These are phyloP conservation scores for Sarcophaga carnaria DNA, from an alignment of 2,888 invertebrate species.

Conservation along the genomic window DNA sequence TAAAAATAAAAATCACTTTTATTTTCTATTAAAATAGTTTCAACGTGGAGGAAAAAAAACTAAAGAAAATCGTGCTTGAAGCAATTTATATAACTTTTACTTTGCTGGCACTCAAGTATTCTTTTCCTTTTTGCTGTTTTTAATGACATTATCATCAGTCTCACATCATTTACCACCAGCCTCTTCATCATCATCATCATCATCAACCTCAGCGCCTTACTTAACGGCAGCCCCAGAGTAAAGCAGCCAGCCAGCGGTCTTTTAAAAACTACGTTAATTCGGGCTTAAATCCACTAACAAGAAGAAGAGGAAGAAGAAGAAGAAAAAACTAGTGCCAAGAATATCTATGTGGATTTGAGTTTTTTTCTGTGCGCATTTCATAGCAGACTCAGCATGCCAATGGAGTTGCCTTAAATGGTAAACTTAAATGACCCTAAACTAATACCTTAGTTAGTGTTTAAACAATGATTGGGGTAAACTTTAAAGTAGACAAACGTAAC, in stretches of 20 bases:
- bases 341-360: not conserved
- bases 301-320: conserved; percentile 7
- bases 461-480: conserved; percentile 64
- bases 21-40: conserved; percentile 62
- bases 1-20: conserved; percentile 66
- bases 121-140: conserved; percentile 16
- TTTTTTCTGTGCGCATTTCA: not conserved
- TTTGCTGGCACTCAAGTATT: not conserved
- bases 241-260: conserved; percentile 17
- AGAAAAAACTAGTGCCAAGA: conserved; percentile 15
- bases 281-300: not conserved
- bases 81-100: conserved; percentile 71
- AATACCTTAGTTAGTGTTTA: conserved; percentile 65
- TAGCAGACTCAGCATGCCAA: conserved; percentile 9
- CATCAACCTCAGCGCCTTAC: conserved; percentile 29
- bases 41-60: conserved; percentile 38
- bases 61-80: conserved; percentile 68
- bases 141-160: conserved; percentile 70
- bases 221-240: conserved; percentile 15
- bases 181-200: conserved; percentile 52
- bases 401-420: conserved; percentile 63
- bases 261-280: not conserved
- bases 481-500: not conserved
- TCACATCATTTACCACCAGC: conserved; percentile 65
- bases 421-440: conserved; percentile 69